phyloP scores from a whole-genome alignment of 2,888 invertebrate genomes.

The Melanargia galathea region DNA sequence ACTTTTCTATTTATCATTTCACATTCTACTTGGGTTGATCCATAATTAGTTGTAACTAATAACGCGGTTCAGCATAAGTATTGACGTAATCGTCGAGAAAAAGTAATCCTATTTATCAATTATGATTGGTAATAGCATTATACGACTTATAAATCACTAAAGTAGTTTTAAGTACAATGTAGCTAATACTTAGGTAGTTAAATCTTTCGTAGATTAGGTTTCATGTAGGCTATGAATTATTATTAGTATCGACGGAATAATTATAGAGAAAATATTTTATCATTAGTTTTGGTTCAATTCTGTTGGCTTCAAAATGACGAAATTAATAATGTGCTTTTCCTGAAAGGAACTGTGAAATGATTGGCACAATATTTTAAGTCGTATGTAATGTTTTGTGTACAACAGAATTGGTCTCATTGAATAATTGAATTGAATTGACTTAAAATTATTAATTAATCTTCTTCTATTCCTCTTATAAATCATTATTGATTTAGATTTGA shows the following conservation, averaged over 20 bases:
- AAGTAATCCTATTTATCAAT: conserved; percentile 3
- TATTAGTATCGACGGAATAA: background rate
- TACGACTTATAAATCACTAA: background rate
- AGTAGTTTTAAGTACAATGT: background rate
- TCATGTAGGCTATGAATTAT: background rate
- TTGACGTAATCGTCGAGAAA: background rate
- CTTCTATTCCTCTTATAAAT: background rate
- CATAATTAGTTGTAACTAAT: background rate
- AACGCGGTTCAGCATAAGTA: background rate
- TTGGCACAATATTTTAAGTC: background rate
- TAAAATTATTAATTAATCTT: too few species aligned
- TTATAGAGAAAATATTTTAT: background rate
- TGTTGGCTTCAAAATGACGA: background rate
- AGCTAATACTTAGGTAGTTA: background rate
- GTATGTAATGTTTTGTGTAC: background rate
- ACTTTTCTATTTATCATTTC: background rate
- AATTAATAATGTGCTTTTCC: too few species aligned
- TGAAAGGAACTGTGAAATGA: background rate
- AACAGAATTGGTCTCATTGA: too few species aligned
- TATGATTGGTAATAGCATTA: conserved; percentile 1
- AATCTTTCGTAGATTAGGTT: background rate
- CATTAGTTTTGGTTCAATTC: background rate
- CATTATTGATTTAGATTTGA: background rate
- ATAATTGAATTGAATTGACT: too few species aligned
- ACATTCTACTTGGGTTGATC: background rate